Percentiles rank a stretch among this genome's conserved stretches.
Conservation (phyloP, 2,113 vertebrate species). For the Brevimyrus niger region DNA sequence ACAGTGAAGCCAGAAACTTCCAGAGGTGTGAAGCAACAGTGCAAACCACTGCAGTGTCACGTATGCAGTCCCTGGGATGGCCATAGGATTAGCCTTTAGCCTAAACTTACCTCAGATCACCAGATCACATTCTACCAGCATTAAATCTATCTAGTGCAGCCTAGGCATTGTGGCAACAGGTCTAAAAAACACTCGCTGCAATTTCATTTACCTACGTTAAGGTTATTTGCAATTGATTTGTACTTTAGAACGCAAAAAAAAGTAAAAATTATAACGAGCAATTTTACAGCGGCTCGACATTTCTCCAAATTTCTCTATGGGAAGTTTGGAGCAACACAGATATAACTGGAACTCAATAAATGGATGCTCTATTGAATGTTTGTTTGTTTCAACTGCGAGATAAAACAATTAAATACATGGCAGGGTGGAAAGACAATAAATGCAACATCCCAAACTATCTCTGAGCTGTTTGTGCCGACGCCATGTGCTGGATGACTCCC, state of each 20-base stretch:
- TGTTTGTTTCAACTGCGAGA: not conserved
- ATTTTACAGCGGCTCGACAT: not conserved
- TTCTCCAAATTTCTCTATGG: not conserved
- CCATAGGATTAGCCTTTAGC: not conserved
- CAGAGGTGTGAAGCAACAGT: not conserved
- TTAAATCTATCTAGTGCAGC: no score
- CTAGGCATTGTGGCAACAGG: no score
- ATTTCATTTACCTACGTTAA: no score
- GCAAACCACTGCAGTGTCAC: not conserved
- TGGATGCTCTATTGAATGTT: not conserved
- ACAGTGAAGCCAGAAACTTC: not conserved
- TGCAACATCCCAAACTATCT: not conserved
- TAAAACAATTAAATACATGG: not conserved
- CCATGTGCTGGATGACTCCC: conserved; percentile 7
- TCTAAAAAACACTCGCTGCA: no score
- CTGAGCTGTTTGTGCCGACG: conserved; percentile 16
- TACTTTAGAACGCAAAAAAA: no score
- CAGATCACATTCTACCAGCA: no score
- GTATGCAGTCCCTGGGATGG: not conserved
- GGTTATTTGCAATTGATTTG: no score
- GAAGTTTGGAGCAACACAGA: not conserved
- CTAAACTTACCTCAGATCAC: not conserved
- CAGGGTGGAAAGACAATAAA: not conserved
- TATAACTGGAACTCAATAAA: not conserved
- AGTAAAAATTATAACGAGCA: no score